Percentiles rank a stretch among this genome's conserved stretches.
These are phyloP conservation scores for Pterocles burchelli DNA, from an alignment of 2,113 vertebrate species.

Conservation along the genomic window DNA sequence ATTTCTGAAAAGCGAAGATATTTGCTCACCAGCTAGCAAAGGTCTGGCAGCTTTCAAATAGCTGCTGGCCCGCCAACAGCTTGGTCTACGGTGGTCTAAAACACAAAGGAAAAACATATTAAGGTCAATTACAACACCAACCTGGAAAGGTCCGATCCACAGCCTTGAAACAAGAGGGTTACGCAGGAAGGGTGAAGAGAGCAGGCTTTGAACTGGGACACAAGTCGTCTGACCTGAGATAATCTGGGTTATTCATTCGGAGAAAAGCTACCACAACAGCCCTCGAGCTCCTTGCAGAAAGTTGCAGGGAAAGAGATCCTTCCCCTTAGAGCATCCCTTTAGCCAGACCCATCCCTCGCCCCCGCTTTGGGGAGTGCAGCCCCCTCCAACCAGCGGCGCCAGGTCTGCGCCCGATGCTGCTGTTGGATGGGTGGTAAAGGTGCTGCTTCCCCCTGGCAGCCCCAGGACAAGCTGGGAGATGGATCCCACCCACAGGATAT, in stretches of 20 bases:
- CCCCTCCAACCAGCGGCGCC: rapidly evolving
- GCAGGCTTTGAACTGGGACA: background rate
- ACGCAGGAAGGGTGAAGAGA: rapidly evolving
- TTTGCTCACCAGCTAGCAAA: background rate
- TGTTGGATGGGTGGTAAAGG: background rate
- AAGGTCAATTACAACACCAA: background rate
- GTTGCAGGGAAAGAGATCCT: background rate
- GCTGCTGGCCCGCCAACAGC: background rate
- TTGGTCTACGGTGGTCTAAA: background rate
- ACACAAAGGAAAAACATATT: background rate
- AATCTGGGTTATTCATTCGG: background rate
- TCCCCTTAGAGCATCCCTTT: background rate
- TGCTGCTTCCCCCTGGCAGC: background rate
- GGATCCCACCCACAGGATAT: background rate
- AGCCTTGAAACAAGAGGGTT: background rate
- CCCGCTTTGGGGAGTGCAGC: rapidly evolving
- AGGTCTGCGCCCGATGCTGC: rapidly evolving
- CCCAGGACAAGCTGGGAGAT: background rate
- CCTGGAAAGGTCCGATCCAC: background rate
- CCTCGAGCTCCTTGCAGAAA: background rate
- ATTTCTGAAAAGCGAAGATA: background rate
- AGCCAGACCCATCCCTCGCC: background rate
- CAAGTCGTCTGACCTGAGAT: background rate
- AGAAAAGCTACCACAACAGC: background rate
- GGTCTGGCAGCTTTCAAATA: background rate